Conservation (phyloP, 1,140 invertebrate species). For the Drepana arcuata region DNA sequence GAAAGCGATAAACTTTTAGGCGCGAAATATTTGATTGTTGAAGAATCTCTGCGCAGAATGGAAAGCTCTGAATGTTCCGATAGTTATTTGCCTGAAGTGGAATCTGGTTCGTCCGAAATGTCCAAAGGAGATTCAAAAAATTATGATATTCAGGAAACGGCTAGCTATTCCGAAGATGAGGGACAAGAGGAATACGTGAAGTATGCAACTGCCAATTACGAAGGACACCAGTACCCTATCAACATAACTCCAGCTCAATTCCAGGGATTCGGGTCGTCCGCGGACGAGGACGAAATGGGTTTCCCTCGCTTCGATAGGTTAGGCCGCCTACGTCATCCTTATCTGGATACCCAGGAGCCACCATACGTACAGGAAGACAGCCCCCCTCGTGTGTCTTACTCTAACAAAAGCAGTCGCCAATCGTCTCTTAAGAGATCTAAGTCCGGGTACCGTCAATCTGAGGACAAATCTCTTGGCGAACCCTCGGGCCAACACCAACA, state of each 20-base stretch:
- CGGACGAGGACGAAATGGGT: slow-evolving; percentile 76
- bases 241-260: slow-evolving; percentile 68
- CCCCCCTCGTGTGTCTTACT: slow-evolving; percentile 53
- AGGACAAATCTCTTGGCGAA: slow-evolving; percentile 40
- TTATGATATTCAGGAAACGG: slow-evolving; percentile 63
- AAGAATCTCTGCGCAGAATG: slow-evolving; percentile 50
- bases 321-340: slow-evolving; percentile 68
- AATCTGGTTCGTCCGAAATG: slow-evolving; percentile 75
- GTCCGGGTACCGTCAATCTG: slow-evolving; percentile 40
- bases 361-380: slow-evolving; percentile 53
- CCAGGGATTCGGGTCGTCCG: slow-evolving; percentile 74
- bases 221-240: slow-evolving; percentile 51
- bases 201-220: slow-evolving; percentile 48
- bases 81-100: slow-evolving; percentile 77
- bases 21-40: slow-evolving; percentile 45
- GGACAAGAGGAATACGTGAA: slow-evolving; percentile 61
- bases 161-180: slow-evolving; percentile 73
- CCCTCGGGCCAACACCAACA: slow-evolving; percentile 43
- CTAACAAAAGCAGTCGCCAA: slow-evolving; percentile 58
- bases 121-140: slow-evolving; percentile 70
- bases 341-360: slow-evolving; percentile 63
- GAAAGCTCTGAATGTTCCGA: slow-evolving; percentile 77
- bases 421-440: slow-evolving; percentile 54
- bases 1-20: slow-evolving; percentile 69
- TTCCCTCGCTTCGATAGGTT: slow-evolving; percentile 74